A percentile compares a stretch with the other conserved stretches of the same genome.
Evolutionary conservation across 2,888 invertebrate species (phyloP).

Genomic region (Aplocera efformata): DNA sequence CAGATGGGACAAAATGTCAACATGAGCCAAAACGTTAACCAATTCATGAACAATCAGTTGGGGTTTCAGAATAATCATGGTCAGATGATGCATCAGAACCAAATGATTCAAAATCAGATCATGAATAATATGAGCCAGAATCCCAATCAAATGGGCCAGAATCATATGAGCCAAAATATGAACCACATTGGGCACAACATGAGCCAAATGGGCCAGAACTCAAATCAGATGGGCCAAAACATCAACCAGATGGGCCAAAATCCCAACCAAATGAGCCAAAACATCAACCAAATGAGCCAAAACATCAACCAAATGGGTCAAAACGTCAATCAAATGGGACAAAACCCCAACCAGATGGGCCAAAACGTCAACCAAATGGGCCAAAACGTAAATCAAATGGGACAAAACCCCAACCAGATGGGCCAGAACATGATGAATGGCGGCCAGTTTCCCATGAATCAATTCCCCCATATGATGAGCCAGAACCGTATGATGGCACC

Average conservation of each 20-base stretch:
- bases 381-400: constrained; percentile 49
- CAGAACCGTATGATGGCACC: constrained; percentile 65
- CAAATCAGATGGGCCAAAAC: constrained; percentile 20
- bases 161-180: constrained; percentile 26
- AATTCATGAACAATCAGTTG: constrained; percentile 35
- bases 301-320: constrained; percentile 36
- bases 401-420: constrained; percentile 31
- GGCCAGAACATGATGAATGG: constrained; percentile 47
- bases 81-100: constrained; percentile 47
- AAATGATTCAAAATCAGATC: constrained; percentile 32
- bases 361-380: constrained; percentile 63
- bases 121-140: constrained; percentile 39
- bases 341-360: constrained; percentile 41
- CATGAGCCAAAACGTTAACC: constrained; percentile 39
- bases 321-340: constrained; percentile 38
- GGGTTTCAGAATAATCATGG: constrained; percentile 40
- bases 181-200: constrained; percentile 35
- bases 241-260: constrained; percentile 29
- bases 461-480: constrained; percentile 27
- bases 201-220: constrained; percentile 18
- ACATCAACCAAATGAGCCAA: constrained; percentile 34
- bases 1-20: constrained; percentile 20
- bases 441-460: constrained; percentile 44
- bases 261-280: constrained; percentile 24
- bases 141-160: constrained; percentile 26